Conservation (phyloP, 2,113 vertebrate genomes). For the Himantopus leucocephalus region DNA sequence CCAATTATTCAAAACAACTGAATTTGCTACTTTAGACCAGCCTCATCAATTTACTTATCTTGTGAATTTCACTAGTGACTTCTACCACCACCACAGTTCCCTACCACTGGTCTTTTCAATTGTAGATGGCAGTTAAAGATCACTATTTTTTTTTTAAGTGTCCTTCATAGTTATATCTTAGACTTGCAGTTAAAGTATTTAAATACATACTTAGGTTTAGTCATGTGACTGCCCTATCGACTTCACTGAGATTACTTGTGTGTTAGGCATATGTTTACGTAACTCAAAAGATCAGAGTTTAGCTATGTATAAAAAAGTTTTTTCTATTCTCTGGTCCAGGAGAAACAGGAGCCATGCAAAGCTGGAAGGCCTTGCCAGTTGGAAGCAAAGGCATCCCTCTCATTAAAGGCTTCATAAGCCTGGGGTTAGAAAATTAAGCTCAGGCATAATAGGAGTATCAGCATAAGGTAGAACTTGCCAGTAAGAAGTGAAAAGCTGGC, state of each 20-base stretch:
- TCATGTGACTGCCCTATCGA: background rate
- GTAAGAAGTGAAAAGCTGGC: slow-evolving; percentile 13
- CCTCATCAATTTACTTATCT: background rate
- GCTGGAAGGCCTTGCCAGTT: background rate
- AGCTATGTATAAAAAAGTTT: background rate
- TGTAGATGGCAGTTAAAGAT: background rate
- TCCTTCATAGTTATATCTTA: background rate
- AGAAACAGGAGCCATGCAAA: background rate
- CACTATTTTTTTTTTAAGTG: background rate
- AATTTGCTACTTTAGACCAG: background rate
- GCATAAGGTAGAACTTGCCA: background rate
- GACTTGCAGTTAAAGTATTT: background rate
- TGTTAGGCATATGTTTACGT: background rate
- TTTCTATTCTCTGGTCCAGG: background rate
- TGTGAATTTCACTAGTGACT: background rate
- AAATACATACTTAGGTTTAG: background rate
- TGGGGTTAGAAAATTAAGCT: background rate
- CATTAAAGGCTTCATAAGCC: background rate
- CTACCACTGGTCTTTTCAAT: background rate
- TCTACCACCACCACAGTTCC: background rate
- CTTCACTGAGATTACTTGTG: background rate
- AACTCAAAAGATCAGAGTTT: background rate
- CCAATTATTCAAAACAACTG: background rate
- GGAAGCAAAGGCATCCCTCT: background rate
- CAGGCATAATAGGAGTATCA: background rate